phyloP scores from a whole-genome alignment of 2,888 invertebrate genomes.

The Sphaeridia pumilis region DNA sequence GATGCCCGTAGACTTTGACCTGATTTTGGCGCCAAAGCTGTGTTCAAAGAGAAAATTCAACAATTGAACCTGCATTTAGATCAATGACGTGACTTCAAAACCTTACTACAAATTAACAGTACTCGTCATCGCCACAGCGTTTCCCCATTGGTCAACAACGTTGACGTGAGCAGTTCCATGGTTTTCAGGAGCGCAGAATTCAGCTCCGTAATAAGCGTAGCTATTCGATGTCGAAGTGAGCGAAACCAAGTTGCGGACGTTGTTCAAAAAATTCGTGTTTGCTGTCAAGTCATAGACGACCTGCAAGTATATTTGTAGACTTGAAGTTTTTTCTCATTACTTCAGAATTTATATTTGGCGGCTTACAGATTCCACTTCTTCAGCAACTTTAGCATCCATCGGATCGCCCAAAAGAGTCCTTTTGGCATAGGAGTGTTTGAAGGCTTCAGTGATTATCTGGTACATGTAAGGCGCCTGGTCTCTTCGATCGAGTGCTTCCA shows the following conservation, averaged over 20 bases:
- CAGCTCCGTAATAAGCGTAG: slow-evolving; percentile 59
- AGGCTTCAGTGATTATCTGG: slow-evolving; percentile 75
- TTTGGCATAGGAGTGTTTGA: slow-evolving; percentile 82
- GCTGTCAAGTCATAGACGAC: slow-evolving; percentile 51
- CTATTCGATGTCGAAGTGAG: slow-evolving; percentile 50
- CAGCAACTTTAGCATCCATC: slow-evolving; percentile 37
- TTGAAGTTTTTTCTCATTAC: background rate
- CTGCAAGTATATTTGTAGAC: slow-evolving; percentile 41
- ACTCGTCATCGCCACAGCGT: slow-evolving; percentile 82
- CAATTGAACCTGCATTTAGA: background rate
- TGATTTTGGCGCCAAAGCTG: slow-evolving; percentile 70
- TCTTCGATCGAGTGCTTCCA: background rate
- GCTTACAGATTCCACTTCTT: background rate
- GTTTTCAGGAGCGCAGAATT: slow-evolving; percentile 48
- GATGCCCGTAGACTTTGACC: slow-evolving; percentile 67
- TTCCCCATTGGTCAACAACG: slow-evolving; percentile 68
- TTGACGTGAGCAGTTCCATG: slow-evolving; percentile 83
- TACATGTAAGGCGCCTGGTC: slow-evolving; percentile 45
- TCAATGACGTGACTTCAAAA: background rate
- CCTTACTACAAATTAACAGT: slow-evolving; percentile 75
- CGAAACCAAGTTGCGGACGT: slow-evolving; percentile 46
- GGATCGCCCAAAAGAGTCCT: slow-evolving; percentile 66
- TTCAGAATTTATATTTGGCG: background rate
- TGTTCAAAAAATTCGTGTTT: slow-evolving; percentile 32
- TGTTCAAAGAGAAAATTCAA: background rate